These are phyloP conservation scores for Pungitius pungitius DNA, from an alignment of 2,113 vertebrate species.

Conservation along the genomic window DNA sequence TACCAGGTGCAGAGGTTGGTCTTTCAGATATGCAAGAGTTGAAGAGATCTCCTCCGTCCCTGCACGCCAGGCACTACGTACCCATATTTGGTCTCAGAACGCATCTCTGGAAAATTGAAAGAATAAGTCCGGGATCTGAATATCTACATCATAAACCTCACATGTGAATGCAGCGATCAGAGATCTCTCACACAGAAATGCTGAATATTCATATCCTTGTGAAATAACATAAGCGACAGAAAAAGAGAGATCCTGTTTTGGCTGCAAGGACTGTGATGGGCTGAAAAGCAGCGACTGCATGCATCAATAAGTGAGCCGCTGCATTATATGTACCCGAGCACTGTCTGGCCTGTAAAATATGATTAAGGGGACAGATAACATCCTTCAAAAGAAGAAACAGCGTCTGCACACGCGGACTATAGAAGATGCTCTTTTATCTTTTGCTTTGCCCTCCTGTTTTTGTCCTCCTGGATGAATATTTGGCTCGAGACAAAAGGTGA, in stretches of 20 bases:
- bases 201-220: not conserved
- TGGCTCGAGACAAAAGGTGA: constrained; percentile 96
- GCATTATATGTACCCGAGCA: not conserved
- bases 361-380: not conserved
- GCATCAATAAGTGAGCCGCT: not conserved
- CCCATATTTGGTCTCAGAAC: not conserved
- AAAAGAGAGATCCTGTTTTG: not conserved
- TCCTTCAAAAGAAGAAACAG: not conserved
- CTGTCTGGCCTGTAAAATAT: not conserved
- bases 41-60: not conserved
- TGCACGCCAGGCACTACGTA: not conserved
- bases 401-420: constrained; percentile 23
- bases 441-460: constrained; percentile 77
- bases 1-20: not conserved
- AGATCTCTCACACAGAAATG: not conserved
- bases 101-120: too few species aligned
- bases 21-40: too few species aligned
- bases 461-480: constrained; percentile 96
- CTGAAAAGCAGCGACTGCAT: not conserved
- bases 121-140: not conserved
- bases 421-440: constrained; percentile 88
- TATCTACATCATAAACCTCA: not conserved
- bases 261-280: not conserved
- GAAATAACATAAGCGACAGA: not conserved
- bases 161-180: not conserved